These are phyloP conservation scores for Psittacula echo DNA, from an alignment of 2,797 vertebrate species.

Conservation along the genomic window DNA sequence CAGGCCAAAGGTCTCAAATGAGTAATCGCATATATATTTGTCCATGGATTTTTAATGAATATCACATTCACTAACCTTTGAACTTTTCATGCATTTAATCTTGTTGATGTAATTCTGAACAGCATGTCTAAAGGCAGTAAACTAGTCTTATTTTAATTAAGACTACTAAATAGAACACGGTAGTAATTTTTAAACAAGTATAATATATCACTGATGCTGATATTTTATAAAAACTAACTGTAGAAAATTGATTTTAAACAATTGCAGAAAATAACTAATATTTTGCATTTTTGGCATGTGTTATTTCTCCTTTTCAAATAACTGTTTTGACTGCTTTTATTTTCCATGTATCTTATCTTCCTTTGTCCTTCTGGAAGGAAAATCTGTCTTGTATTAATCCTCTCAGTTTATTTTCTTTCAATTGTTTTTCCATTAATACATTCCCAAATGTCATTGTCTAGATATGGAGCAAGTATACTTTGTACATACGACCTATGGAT, in stretches of 20 bases:
- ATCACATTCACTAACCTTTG: not conserved
- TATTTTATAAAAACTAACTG: not conserved
- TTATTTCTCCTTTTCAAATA: not conserved
- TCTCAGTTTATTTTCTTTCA: not conserved
- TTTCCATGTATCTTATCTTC: not conserved
- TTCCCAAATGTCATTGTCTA: not conserved
- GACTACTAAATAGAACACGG: not conserved
- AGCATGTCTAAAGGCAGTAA: not conserved
- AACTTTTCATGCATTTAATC: not conserved
- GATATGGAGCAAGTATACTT: not conserved
- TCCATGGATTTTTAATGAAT: not conserved
- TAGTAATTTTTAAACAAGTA: not conserved
- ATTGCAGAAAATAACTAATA: not conserved
- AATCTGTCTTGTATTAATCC: not conserved
- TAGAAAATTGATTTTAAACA: not conserved
- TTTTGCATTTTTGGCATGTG: not conserved
- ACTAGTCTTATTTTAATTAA: not conserved
- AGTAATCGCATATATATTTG: rapidly evolving
- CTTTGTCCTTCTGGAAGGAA: not conserved
- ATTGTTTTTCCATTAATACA: rapidly evolving
- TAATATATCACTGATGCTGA: not conserved
- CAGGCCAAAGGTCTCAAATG: not conserved
- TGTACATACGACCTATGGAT: no score
- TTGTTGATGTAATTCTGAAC: not conserved
- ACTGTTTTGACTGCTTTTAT: not conserved